These are phyloP conservation scores for Drosophila ezoana DNA, from an alignment of 2,888 invertebrate genomes.

Conservation along the genomic window DNA sequence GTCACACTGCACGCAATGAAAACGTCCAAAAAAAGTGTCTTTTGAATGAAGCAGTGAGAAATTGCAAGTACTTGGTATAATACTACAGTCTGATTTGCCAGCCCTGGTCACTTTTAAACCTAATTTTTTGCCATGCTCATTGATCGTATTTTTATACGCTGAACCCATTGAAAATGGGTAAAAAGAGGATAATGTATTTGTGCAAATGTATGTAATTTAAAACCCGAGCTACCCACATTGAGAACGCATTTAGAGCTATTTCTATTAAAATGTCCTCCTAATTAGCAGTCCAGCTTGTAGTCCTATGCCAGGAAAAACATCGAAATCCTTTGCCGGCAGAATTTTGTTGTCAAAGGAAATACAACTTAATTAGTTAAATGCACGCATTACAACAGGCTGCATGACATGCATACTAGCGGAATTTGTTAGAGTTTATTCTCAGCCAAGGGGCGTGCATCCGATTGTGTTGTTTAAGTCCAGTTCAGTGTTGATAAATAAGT, in stretches of 20 bases:
- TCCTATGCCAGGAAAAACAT: constrained; percentile 10
- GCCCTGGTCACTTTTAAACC: no score
- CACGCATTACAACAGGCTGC: not conserved
- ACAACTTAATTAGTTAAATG: constrained; percentile 46
- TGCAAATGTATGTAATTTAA: no score
- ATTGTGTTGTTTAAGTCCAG: not conserved
- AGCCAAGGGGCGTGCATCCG: constrained; percentile 1
- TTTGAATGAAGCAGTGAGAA: no score
- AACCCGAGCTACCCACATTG: not conserved
- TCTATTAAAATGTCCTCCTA: constrained; percentile 5
- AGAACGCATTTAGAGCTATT: not conserved
- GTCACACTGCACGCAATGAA: no score
- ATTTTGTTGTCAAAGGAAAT: constrained; percentile 30
- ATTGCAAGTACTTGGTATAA: no score
- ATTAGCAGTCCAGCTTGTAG: constrained; percentile 7
- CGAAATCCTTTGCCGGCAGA: constrained; percentile 19
- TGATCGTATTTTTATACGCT: no score
- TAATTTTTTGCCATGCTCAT: no score
- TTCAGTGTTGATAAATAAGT: constrained; percentile 3
- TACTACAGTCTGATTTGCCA: no score
- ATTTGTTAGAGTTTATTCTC: constrained; percentile 9
- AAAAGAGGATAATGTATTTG: no score
- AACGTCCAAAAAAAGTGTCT: no score
- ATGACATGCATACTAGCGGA: not conserved
- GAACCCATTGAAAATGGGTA: no score